Conservation (phyloP, 2,888 invertebrate species). For the Chelonus formosanus region DNA sequence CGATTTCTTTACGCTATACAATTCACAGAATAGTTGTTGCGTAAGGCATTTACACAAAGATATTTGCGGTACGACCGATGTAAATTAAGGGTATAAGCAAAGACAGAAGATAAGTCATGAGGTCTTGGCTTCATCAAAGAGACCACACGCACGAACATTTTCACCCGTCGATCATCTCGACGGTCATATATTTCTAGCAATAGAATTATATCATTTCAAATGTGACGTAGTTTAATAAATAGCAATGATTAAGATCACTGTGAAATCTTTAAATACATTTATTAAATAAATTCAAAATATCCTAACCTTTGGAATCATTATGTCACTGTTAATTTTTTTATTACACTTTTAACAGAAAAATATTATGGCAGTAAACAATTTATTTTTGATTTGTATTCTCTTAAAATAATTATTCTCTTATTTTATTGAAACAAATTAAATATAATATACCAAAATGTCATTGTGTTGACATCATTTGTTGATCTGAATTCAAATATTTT, state of each 20-base stretch:
- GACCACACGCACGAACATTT: slow-evolving; percentile 27
- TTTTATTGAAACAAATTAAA: too few relatives aligned
- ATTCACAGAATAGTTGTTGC: slow-evolving; percentile 28
- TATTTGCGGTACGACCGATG: slow-evolving; percentile 34
- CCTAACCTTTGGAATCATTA: too few relatives aligned
- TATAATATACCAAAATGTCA: too few relatives aligned
- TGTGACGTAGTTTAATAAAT: slow-evolving; percentile 16
- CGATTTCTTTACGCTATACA: neutral
- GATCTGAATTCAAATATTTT: too few relatives aligned
- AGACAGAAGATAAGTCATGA: slow-evolving; percentile 25
- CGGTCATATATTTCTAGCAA: slow-evolving; percentile 12
- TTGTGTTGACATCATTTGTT: too few relatives aligned
- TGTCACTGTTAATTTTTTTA: too few relatives aligned
- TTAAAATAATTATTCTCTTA: too few relatives aligned
- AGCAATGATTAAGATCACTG: neutral
- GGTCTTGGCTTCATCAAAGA: slow-evolving; percentile 23
- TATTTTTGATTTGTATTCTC: too few relatives aligned
- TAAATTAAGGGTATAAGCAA: slow-evolving; percentile 26
- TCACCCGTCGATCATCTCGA: slow-evolving; percentile 11
- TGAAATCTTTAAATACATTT: too few relatives aligned
- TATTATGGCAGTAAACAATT: too few relatives aligned
- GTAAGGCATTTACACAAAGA: slow-evolving; percentile 36
- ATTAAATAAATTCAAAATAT: too few relatives aligned
- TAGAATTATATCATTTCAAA: slow-evolving; percentile 19
- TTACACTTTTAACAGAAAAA: too few relatives aligned